Evolutionary conservation across 2,888 invertebrate genomes (phyloP), one percentile per base, ranked within the genome.

Genomic region (Zaprionus obscuricornis): DNA sequence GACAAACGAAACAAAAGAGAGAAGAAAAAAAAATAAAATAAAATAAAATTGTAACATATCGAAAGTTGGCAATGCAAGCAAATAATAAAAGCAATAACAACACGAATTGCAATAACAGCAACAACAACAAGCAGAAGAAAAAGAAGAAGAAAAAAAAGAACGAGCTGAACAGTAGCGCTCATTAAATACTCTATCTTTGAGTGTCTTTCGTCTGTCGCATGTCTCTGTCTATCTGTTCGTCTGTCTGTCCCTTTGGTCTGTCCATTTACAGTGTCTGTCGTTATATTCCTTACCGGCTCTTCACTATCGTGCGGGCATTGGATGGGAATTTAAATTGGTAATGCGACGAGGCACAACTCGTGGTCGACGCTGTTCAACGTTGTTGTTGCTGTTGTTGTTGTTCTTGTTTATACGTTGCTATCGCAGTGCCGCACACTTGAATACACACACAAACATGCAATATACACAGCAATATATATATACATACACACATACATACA

Each of bases 271-370:
- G n/a, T n/a, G n/a, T n/a, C n/a, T 34, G 57, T 54, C 52, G 66
- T 40, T 67, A 63, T 56, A 58, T 76, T 65, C 77, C 74, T 81
- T 75, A 76, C 74, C 69, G 56, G 72, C 71, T 59, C 72, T 72
- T 54, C 49, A 49, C 63, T 74, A 67, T 64, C 82, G 82, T 74
- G 75, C 72, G 74, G 84, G 79, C 84, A 78, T 78, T 84, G 78
- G 84, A 79, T 81, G 82, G 78, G 77, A 81, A 79, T 79, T 79
- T 79, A 79, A 81, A 79, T 79, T 79, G 84, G 78, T 79, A 79
- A 79, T 79, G 78, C 64, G 82, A 74, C 77, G 68, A 66, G 60
- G 46, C 72, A 60, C 64, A 59, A 55, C 66, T 71, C 67, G 67
- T 67, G 66, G 73, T 64, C 60, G 70, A 51, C 36, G 55, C 20